Percentiles rank a stretch among this genome's conserved stretches.
These are phyloP conservation scores for Cottoperca gobio DNA, from an alignment of 2,797 vertebrate genomes.

Conservation along the genomic window DNA sequence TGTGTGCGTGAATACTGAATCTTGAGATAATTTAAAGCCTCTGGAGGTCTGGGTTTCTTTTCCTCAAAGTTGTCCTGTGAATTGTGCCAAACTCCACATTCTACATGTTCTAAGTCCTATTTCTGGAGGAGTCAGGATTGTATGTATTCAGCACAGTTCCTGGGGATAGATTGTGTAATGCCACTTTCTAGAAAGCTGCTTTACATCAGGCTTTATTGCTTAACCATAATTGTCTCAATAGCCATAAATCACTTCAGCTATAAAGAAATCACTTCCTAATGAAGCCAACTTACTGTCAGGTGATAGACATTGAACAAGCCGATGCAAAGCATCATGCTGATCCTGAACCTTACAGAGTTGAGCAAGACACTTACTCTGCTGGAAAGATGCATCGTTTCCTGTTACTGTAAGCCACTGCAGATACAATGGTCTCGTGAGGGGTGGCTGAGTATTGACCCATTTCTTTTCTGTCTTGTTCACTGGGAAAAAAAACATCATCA, in stretches of 20 bases:
- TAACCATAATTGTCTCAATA: not conserved
- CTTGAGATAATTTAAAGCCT: not conserved
- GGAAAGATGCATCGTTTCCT: slow-evolving; percentile 19
- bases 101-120: not conserved
- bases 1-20: not conserved
- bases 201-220: not conserved
- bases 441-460: slow-evolving; percentile 26
- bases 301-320: not conserved
- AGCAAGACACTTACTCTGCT: not conserved
- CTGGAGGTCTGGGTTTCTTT: not conserved
- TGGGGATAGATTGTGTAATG: slow-evolving; percentile 12
- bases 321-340: not conserved
- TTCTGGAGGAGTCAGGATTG: not conserved
- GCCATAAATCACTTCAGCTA: not conserved
- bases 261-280: not conserved
- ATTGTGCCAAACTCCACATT: slow-evolving; percentile 4
- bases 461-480: slow-evolving; percentile 11
- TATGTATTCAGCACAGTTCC: slow-evolving; percentile 1
- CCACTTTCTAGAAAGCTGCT: not conserved
- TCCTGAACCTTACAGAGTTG: not conserved
- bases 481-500: slow-evolving; percentile 19
- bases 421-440: not conserved
- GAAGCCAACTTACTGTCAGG: not conserved
- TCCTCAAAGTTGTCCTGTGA: not conserved
- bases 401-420: slow-evolving; percentile 1